Evolutionary conservation across 2,888 invertebrate genomes (phyloP), one percentile per base, ranked within the genome.

Genomic region (Drosophila peninsularis): DNA sequence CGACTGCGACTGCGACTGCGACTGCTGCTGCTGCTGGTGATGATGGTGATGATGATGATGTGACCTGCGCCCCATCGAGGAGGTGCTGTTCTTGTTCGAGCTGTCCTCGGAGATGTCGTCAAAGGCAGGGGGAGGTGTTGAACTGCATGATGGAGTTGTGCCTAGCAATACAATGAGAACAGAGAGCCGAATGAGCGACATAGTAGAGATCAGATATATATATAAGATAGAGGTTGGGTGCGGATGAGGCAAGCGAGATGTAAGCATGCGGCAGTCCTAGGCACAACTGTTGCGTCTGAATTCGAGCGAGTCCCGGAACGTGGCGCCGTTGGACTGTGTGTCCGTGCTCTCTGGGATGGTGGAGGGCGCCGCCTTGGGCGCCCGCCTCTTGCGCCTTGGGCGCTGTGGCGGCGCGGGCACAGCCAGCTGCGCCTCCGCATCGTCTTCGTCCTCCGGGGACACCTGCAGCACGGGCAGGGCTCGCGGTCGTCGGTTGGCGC

Each of bases 101-200:
- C 92, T 92, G 82, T 91, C 92, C 89, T 92, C 92, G 82, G 92
- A 92, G 75, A 96, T 96, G 93, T 98, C 97, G 92, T 97, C 96
- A 93, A 97, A 97, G 82, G 97, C 96, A 84, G 97, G 97, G 88
- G 97, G 97, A 84, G 98, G 97, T 80, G 97, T 97, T 90, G 97
- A 97, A 93, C 96, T 96, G 94, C 95, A 95, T 89, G 95, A 95
- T 89, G 95, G 94, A 90, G 95, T 94, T 92, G 94, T 93, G 93
- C 94, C 94, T 94, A 92, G 92, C 92, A 83, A 92, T 92, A 92
- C 91, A 90, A 90, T 89, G 80, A 88, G 73, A 83, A 72, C 52
- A 77, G 13, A 66, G 62, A 60, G 11, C 17, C 60, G 69, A 79
- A 84, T 81, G 74, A 78, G 68, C 55, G 41, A 52, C 53, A 54